A percentile compares a stretch with the other conserved stretches of the same genome.
Evolutionary conservation across 2,888 invertebrate species (phyloP).

Genomic region (Morinoia aosen): DNA sequence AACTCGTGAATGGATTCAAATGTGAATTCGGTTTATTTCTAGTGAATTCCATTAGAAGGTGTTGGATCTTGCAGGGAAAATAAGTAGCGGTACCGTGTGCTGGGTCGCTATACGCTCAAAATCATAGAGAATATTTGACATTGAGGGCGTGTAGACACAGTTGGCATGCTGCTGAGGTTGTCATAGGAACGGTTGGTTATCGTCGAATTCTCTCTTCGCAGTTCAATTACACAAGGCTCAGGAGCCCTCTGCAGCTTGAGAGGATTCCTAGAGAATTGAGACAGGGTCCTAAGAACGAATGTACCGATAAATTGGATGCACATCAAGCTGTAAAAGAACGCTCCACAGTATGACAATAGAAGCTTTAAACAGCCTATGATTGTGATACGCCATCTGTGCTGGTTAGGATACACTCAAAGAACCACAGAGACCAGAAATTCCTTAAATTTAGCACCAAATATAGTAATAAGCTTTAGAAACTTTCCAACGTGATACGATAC

Average conservation of each 20-base stretch:
- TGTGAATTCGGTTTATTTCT: not conserved
- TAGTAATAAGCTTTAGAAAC: not conserved
- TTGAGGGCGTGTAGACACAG: not conserved
- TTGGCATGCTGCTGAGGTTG: constrained; percentile 42
- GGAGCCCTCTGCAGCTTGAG: constrained; percentile 50
- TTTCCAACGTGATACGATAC: too few relatives aligned
- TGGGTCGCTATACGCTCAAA: not conserved
- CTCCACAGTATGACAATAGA: constrained; percentile 12
- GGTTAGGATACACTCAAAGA: not conserved
- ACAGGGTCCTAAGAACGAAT: constrained; percentile 43
- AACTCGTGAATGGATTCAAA: not conserved
- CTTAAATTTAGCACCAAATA: not conserved
- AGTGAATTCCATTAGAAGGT: not conserved
- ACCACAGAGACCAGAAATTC: not conserved
- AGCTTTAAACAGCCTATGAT: constrained; percentile 17
- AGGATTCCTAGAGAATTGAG: constrained; percentile 50
- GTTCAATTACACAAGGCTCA: constrained; percentile 51
- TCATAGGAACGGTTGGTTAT: constrained; percentile 53
- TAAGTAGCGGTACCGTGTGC: not conserved
- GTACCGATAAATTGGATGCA: constrained; percentile 50
- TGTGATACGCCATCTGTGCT: not conserved
- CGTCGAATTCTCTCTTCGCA: constrained; percentile 52
- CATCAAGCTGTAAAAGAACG: constrained; percentile 31
- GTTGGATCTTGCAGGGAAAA: not conserved
- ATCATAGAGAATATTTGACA: not conserved